Conservation (phyloP, 1,140 invertebrate species). For the Riptortus pedestris region DNA sequence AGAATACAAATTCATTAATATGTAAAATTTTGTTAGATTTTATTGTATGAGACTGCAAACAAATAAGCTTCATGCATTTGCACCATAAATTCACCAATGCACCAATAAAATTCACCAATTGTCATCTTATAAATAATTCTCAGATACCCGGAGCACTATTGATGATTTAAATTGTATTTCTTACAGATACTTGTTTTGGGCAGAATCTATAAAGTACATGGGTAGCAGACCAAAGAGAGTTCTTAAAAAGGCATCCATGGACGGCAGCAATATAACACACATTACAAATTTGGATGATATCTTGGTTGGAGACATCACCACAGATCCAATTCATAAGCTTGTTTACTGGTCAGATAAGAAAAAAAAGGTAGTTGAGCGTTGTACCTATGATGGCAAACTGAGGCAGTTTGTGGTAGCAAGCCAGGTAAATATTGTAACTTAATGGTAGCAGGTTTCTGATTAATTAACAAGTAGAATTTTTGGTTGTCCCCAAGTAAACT, state of each 20-base stretch:
- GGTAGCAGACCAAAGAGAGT: conserved; percentile 4
- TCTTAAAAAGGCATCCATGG: conserved; percentile 29
- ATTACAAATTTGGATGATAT: conserved; percentile 21
- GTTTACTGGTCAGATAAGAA: conserved; percentile 33
- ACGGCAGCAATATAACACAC: conserved; percentile 24
- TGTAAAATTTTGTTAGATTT: too few relatives aligned
- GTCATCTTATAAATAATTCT: conserved; percentile 1
- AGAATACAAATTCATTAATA: too few relatives aligned
- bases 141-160: not conserved
- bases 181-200: conserved; percentile 30
- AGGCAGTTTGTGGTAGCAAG: conserved; percentile 22
- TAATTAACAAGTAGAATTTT: too few relatives aligned
- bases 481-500: too few relatives aligned
- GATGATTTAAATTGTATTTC: not conserved
- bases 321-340: conserved; percentile 32
- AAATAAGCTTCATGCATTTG: too few relatives aligned
- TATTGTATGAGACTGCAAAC: too few relatives aligned
- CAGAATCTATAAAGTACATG: conserved; percentile 20
- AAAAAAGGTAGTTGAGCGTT: conserved; percentile 28
- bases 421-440: conserved; percentile 22
- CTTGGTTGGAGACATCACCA: conserved; percentile 28
- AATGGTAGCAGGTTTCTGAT: too few relatives aligned
- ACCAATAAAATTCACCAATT: too few relatives aligned
- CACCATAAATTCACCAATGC: too few relatives aligned
- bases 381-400: conserved; percentile 31